These are phyloP conservation scores for Aleiodes testaceus DNA, from an alignment of 2,888 invertebrate genomes.

Conservation along the genomic window DNA sequence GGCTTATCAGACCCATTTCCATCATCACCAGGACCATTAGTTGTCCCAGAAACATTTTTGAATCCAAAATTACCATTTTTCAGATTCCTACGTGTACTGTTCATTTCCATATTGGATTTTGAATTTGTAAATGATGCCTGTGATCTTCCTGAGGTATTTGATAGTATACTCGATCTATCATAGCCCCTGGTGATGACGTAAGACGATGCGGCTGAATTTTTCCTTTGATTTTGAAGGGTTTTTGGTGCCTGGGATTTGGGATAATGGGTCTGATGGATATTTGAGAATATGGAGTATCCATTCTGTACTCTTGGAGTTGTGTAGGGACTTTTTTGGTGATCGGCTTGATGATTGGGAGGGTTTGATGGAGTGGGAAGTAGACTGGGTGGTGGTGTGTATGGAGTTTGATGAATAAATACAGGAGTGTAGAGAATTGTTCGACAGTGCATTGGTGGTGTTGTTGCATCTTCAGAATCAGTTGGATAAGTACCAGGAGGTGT, in stretches of 20 bases:
- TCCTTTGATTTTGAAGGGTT: slow-evolving; percentile 1
- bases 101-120: not conserved
- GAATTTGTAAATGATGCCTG: slow-evolving; percentile 19
- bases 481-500: slow-evolving; percentile 27
- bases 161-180: not conserved
- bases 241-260: slow-evolving; percentile 19
- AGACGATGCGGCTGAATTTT: slow-evolving; percentile 9
- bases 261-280: slow-evolving; percentile 34
- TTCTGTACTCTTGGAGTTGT: slow-evolving; percentile 22
- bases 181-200: slow-evolving; percentile 5
- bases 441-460: slow-evolving; percentile 62
- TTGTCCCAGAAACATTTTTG: not conserved
- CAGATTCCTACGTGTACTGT: slow-evolving; percentile 6
- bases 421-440: slow-evolving; percentile 63
- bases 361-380: slow-evolving; percentile 64
- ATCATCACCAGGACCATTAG: slow-evolving; percentile 14
- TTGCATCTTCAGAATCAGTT: slow-evolving; percentile 60
- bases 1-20: slow-evolving; percentile 48
- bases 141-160: not conserved
- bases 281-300: slow-evolving; percentile 37
- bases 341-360: slow-evolving; percentile 8
- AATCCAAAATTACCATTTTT: not conserved
- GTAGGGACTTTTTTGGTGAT: slow-evolving; percentile 23
- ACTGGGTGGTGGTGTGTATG: slow-evolving; percentile 56
- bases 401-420: slow-evolving; percentile 65